phyloP scores from a whole-genome alignment of 92 coral and sea anemone species.

The Umimayanthus chanpuru region DNA sequence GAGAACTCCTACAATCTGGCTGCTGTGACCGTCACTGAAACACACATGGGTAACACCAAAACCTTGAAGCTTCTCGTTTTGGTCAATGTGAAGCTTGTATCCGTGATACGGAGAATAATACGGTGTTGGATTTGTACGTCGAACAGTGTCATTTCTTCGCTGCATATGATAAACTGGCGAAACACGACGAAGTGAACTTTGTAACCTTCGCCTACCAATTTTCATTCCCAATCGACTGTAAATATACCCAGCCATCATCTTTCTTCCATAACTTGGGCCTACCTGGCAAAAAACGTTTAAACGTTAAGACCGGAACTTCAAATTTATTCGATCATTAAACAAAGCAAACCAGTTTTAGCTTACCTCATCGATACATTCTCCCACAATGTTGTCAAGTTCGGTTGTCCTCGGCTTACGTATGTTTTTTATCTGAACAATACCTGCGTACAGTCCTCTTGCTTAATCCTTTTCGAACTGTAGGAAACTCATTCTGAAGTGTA shows the following conservation, averaged over 20 bases:
- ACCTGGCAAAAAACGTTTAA: constrained; percentile 3
- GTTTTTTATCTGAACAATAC: constrained; percentile 13
- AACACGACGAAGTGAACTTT: constrained; percentile 18
- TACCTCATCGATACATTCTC: constrained; percentile 36
- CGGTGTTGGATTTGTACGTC: constrained; percentile 43
- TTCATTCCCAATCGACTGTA: constrained; percentile 20
- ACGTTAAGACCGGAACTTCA: neutral
- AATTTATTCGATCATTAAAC: neutral
- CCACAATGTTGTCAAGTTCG: constrained; percentile 31
- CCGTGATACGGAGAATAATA: constrained; percentile 42
- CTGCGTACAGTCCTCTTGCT: constrained; percentile 7
- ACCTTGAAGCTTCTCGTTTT: constrained; percentile 39
- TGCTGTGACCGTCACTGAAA: constrained; percentile 47
- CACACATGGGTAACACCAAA: constrained; percentile 48
- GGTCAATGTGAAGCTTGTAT: constrained; percentile 24
- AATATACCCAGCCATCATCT: constrained; percentile 49
- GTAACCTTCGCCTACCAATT: constrained; percentile 32
- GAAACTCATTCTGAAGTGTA: constrained; percentile 16
- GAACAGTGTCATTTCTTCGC: constrained; percentile 34
- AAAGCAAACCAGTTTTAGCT: neutral
- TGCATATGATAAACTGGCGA: constrained; percentile 42
- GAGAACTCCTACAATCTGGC: constrained; percentile 25
- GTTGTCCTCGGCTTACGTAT: neutral
- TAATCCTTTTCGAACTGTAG: neutral
- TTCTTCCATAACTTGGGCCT: constrained; percentile 42